Conservation (phyloP, 2,888 invertebrate genomes). For the Pedicia rivosa region DNA sequence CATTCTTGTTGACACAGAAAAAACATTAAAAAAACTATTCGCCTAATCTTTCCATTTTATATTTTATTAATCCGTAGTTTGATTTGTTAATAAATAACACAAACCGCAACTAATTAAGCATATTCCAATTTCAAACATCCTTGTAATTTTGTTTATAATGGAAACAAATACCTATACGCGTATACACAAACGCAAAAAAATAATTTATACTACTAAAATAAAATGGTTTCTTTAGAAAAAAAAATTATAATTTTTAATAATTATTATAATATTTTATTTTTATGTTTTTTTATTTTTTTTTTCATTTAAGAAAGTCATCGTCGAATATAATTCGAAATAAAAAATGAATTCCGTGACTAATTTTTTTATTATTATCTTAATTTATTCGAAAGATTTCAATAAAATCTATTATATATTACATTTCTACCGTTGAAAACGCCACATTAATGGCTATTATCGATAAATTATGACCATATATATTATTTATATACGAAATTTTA, state of each 20-base stretch:
- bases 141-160: too few species aligned
- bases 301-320: conserved; percentile 10
- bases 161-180: too few species aligned
- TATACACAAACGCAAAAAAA: too few species aligned
- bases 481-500: conserved; percentile 7
- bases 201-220: too few species aligned
- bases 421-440: conserved; percentile 10
- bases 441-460: conserved; percentile 10
- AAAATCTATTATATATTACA: conserved; percentile 6
- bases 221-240: too few species aligned
- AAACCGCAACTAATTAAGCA: too few species aligned
- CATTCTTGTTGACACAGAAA: too few species aligned
- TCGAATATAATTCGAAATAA: not conserved
- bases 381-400: conserved; percentile 8
- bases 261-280: conserved; percentile 10
- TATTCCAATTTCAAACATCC: too few species aligned
- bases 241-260: conserved; percentile 2
- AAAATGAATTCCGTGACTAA: conserved; percentile 7
- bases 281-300: conserved; percentile 10
- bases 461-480: conserved; percentile 9
- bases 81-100: too few species aligned
- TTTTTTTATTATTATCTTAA: conserved; percentile 9
- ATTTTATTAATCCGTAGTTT: too few species aligned
- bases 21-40: too few species aligned
- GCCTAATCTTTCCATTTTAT: too few species aligned